phyloP scores from a whole-genome alignment of 1,140 invertebrate genomes.

The Conus betulinus region DNA sequence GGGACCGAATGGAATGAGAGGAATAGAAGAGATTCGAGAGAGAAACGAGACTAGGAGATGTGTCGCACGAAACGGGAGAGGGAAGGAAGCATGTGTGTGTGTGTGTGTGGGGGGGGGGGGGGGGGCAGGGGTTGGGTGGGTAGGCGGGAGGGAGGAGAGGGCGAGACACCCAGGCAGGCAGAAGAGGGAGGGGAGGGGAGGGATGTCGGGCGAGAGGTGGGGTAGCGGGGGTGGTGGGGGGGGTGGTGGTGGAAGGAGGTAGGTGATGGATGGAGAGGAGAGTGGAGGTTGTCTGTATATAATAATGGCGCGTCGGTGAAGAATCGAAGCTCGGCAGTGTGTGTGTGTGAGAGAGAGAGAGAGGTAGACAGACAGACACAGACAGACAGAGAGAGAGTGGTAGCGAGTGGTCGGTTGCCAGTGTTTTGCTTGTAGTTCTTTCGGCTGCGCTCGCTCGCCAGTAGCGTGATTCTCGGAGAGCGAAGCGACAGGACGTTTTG shows the following conservation, averaged over 20 bases:
- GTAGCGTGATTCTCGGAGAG: no score
- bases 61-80: background rate
- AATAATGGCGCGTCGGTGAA: no score
- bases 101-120: background rate
- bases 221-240: background rate
- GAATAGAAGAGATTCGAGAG: no score
- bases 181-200: conserved; percentile 3
- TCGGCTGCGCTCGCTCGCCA: no score
- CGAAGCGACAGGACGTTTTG: no score
- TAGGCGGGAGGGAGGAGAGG: background rate
- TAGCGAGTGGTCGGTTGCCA: no score
- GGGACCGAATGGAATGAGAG: no score
- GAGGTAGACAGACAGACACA: background rate
- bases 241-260: no score
- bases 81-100: background rate
- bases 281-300: background rate
- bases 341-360: conserved; percentile 32
- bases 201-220: no score
- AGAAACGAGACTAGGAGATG: background rate
- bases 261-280: background rate
- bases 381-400: background rate
- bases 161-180: background rate
- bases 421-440: no score
- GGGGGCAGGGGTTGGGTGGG: no score
- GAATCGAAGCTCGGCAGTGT: background rate